These are phyloP conservation scores for Lagopus muta DNA, from an alignment of 2,113 vertebrate species.

Conservation along the genomic window DNA sequence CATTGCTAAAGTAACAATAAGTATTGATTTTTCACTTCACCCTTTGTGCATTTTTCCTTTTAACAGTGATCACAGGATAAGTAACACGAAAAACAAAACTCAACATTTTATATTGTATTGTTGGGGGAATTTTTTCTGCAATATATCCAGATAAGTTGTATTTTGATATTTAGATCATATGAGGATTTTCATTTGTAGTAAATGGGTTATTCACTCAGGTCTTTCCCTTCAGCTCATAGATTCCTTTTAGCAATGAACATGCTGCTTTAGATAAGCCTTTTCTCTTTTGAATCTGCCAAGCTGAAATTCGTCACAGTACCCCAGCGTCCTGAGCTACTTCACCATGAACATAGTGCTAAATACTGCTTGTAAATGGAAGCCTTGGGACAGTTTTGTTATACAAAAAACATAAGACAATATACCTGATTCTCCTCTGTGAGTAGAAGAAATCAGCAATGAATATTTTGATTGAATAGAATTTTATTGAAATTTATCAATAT, in stretches of 20 bases:
- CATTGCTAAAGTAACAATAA: background rate
- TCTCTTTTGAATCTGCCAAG: background rate
- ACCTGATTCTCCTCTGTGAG: background rate
- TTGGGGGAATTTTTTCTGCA: background rate
- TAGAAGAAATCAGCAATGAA: background rate
- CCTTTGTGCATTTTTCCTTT: background rate
- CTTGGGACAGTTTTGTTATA: background rate
- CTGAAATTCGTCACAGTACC: background rate
- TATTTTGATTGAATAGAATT: background rate
- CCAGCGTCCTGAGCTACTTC: background rate
- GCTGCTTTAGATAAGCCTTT: background rate
- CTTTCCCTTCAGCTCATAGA: background rate
- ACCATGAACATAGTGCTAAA: background rate
- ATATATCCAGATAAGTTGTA: background rate
- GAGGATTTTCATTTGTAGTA: background rate
- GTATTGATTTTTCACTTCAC: background rate
- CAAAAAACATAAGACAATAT: background rate
- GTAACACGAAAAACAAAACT: background rate
- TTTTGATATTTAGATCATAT: background rate
- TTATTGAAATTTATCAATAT: background rate
- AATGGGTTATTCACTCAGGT: background rate
- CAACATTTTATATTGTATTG: background rate
- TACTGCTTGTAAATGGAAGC: background rate
- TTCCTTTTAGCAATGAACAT: background rate
- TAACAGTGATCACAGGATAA: background rate